phyloP scores from a whole-genome alignment of 37 sponge, comb jelly and placozoan genomes.

The Mnemiopsis leidyi region DNA sequence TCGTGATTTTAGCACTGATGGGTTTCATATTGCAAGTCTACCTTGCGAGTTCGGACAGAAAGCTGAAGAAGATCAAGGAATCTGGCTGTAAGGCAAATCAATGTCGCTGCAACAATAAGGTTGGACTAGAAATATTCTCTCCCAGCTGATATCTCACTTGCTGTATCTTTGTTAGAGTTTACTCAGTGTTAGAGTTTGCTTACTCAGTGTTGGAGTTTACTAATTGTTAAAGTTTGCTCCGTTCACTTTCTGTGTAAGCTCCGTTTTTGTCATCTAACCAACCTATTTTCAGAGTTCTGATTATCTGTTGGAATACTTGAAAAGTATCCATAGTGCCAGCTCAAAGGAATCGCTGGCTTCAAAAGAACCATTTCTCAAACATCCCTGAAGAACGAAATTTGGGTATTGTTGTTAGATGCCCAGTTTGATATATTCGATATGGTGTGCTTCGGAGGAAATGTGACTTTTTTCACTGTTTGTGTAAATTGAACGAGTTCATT shows the following conservation, averaged over 20 bases:
- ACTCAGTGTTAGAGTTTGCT: no score
- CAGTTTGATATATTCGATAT: no score
- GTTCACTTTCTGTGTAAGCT: no score
- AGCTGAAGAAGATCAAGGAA: conserved; percentile 19
- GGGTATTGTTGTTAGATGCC: no score
- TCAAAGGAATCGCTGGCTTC: conserved; percentile 1
- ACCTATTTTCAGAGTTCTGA: conserved; percentile 27
- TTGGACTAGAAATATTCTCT: background rate
- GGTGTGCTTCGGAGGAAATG: no score
- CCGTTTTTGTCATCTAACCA: no score
- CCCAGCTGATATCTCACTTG: background rate
- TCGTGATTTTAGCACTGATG: background rate
- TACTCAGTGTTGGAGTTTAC: no score
- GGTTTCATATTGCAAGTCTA: background rate
- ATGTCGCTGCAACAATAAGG: conserved; percentile 3
- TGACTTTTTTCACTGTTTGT: no score
- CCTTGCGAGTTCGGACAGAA: background rate
- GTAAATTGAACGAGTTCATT: no score
- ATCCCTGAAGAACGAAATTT: no score
- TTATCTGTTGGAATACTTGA: background rate
- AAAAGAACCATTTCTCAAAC: background rate
- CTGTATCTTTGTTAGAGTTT: no score
- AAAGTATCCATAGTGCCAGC: background rate
- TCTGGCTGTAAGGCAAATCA: background rate
- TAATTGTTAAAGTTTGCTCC: no score